These are phyloP conservation scores for Channa striata DNA, from an alignment of 2,797 vertebrate species.

Conservation along the genomic window DNA sequence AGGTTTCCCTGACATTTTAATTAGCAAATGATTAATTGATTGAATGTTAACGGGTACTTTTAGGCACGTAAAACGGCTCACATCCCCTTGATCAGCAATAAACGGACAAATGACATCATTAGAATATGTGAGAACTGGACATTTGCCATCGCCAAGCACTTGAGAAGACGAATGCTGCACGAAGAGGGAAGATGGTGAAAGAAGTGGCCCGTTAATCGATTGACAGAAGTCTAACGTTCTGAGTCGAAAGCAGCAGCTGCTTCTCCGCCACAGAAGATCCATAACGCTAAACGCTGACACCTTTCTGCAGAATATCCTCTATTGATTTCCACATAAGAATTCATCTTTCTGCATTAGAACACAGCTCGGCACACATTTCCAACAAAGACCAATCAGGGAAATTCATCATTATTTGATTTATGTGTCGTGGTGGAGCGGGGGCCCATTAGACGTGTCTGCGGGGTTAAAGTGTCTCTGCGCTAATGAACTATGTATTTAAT, in stretches of 20 bases:
- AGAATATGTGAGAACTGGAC: constrained; percentile 51
- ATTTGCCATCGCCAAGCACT: constrained; percentile 51
- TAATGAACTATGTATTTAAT: constrained; percentile 75
- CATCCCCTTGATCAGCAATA: constrained; percentile 54
- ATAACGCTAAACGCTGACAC: constrained; percentile 74
- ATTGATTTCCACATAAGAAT: constrained; percentile 84
- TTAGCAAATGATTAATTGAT: constrained; percentile 5
- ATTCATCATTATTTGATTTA: constrained; percentile 73
- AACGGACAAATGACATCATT: constrained; percentile 52
- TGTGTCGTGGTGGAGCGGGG: constrained; percentile 62
- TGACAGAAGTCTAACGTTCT: constrained; percentile 66
- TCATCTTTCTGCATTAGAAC: constrained; percentile 81
- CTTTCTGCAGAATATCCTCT: constrained; percentile 64
- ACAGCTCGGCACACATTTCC: constrained; percentile 58
- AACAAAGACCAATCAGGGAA: constrained; percentile 70
- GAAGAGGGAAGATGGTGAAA: constrained; percentile 57
- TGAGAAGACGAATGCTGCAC: constrained; percentile 66
- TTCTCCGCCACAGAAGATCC: constrained; percentile 69
- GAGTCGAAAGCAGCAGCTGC: constrained; percentile 65
- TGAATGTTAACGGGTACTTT: constrained; percentile 13
- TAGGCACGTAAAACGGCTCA: constrained; percentile 19
- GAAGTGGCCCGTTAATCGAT: constrained; percentile 72
- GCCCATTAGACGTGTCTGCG: constrained; percentile 29
- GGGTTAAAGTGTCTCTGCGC: constrained; percentile 56
- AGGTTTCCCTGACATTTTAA: not conserved